phyloP scores from a whole-genome alignment of 1,140 invertebrate species.

The Bombus vancouverensis region DNA sequence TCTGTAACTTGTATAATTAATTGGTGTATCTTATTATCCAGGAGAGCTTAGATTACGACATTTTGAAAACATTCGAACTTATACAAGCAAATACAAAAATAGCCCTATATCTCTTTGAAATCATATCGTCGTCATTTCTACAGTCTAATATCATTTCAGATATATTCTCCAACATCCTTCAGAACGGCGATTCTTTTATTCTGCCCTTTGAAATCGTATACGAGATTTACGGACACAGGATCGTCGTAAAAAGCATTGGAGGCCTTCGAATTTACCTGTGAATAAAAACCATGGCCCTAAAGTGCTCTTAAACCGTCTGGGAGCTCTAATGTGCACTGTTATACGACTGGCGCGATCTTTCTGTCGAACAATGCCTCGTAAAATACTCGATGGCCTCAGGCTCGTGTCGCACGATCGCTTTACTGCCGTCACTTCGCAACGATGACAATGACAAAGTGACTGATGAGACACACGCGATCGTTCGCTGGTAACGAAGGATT shows the following conservation, averaged over 20 bases:
- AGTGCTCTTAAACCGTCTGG: neutral
- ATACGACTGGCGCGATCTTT: conserved; percentile 14
- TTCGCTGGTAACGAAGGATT: neutral
- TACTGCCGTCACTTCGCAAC: conserved; percentile 30
- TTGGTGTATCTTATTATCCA: no score
- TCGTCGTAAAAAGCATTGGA: conserved; percentile 1
- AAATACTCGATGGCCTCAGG: conserved; percentile 25
- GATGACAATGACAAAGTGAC: conserved; percentile 32
- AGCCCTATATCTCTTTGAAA: neutral
- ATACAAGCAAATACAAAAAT: neutral
- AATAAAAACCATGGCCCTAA: conserved; percentile 5
- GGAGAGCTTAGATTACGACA: neutral
- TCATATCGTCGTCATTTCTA: neutral
- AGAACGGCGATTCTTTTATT: neutral
- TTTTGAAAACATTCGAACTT: neutral
- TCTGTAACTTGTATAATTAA: no score
- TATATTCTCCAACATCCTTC: neutral
- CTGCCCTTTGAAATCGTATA: no score
- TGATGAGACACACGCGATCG: neutral
- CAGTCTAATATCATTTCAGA: neutral
- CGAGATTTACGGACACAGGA: conserved; percentile 4
- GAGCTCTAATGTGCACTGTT: neutral
- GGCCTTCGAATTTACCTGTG: conserved; percentile 11
- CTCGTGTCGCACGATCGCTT: conserved; percentile 36
- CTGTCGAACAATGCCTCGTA: conserved; percentile 40